Conservation (phyloP, 2,797 vertebrate species). For the Neomorphus geoffroyi region DNA sequence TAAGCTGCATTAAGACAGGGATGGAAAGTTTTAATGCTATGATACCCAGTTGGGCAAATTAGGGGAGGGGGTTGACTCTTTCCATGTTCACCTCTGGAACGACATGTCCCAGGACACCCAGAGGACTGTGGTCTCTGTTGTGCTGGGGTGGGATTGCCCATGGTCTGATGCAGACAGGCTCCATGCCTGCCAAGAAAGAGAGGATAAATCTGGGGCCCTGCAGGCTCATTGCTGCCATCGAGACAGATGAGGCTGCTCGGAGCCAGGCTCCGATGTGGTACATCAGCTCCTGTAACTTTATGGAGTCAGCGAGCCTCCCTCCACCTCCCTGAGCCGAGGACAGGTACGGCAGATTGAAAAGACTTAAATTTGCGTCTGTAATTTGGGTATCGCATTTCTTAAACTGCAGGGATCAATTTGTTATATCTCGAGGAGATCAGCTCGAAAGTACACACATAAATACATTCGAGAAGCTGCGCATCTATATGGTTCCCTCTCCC, state of each 20-base stretch:
- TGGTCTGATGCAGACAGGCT: background rate
- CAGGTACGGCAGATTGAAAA: background rate
- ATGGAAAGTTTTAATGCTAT: background rate
- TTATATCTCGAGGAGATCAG: background rate
- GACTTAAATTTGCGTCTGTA: constrained; percentile 37
- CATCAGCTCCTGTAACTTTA: constrained; percentile 3
- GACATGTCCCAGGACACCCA: background rate
- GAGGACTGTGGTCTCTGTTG: fast-evolving
- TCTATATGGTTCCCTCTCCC: background rate
- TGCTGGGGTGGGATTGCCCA: background rate
- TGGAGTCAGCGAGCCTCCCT: background rate
- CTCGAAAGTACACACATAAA: constrained; percentile 11
- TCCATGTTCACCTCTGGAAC: background rate
- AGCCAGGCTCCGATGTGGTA: background rate
- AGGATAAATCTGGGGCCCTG: background rate
- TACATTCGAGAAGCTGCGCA: background rate
- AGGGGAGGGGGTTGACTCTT: background rate
- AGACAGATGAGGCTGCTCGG: background rate
- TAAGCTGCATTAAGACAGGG: constrained; percentile 24
- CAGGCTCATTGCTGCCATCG: background rate
- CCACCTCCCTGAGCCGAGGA: background rate
- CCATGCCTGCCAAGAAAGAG: background rate
- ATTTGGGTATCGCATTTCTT: background rate
- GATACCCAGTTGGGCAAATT: background rate
- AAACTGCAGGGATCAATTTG: constrained; percentile 39